Conservation (phyloP, 1,140 invertebrate species). For the Kradibia gibbosae region DNA sequence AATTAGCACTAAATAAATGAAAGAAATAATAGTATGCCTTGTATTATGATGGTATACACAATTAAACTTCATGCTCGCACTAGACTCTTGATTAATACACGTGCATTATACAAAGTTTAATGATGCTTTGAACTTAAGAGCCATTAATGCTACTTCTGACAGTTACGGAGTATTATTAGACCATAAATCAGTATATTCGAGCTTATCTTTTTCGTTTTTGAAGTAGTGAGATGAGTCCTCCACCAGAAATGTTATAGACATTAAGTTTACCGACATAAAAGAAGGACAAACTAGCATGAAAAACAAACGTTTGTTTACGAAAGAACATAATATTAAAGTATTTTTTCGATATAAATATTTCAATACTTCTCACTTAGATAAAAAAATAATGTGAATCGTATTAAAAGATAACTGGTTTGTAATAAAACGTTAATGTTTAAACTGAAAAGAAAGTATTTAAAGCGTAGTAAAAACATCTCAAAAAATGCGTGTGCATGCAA, state of each 20-base stretch:
- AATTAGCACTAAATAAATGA: too few relatives aligned
- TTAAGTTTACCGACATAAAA: neutral
- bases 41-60: neutral
- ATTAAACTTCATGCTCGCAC: neutral
- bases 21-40: too few relatives aligned
- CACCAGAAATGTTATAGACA: neutral
- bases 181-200: slow-evolving; percentile 14
- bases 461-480: too few relatives aligned
- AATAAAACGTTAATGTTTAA: too few relatives aligned
- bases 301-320: neutral
- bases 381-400: too few relatives aligned
- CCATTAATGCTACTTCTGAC: slow-evolving; percentile 34
- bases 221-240: neutral
- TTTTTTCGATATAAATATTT: too few relatives aligned
- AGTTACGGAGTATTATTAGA: slow-evolving; percentile 30
- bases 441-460: too few relatives aligned
- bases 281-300: neutral
- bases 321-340: neutral
- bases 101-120: slow-evolving; percentile 27
- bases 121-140: slow-evolving; percentile 9
- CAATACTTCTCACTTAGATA: too few relatives aligned
- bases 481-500: too few relatives aligned
- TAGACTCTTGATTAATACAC: neutral
- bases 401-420: too few relatives aligned
- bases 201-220: neutral